Conservation (phyloP, 2,888 invertebrate genomes). For the Xylophagus ater region DNA sequence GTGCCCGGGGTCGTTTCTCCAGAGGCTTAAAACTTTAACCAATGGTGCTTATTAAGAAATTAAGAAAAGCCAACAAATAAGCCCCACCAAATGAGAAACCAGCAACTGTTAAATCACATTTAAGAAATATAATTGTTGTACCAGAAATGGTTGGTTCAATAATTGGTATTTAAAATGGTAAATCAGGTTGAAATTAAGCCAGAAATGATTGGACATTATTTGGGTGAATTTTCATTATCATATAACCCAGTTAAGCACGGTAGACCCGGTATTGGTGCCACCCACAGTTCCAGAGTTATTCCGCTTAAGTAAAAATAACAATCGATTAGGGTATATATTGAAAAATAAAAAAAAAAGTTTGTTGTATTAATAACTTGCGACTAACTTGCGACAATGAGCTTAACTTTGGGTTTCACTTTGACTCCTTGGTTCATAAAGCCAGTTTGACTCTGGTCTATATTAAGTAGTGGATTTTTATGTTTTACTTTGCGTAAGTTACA, state of each 20-base stretch:
- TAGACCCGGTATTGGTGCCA: slow-evolving; percentile 88
- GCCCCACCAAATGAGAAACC: slow-evolving; percentile 91
- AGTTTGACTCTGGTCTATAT: no score
- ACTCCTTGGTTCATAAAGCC: no score
- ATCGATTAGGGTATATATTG: no score
- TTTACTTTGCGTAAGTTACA: no score
- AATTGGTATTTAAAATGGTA: slow-evolving; percentile 91
- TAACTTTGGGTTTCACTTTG: no score
- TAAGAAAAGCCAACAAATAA: slow-evolving; percentile 80
- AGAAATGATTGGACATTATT: slow-evolving; percentile 87
- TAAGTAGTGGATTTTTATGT: no score
- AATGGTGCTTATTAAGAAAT: slow-evolving; percentile 80
- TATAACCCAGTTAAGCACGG: slow-evolving; percentile 92
- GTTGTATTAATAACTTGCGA: no score
- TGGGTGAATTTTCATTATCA: slow-evolving; percentile 83
- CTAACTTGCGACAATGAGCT: no score
- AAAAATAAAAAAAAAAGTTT: no score
- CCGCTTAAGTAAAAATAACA: slow-evolving; percentile 76
- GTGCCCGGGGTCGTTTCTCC: slow-evolving; percentile 76
- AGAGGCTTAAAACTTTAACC: slow-evolving; percentile 81
- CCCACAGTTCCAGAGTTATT: slow-evolving; percentile 86
- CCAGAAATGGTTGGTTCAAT: slow-evolving; percentile 97
- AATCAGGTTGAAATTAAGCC: slow-evolving; percentile 71
- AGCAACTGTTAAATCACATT: slow-evolving; percentile 88
- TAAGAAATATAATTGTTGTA: slow-evolving; percentile 91